Evolutionary conservation across 2,888 invertebrate genomes (phyloP).

Genomic region (Amorpha juglandis): DNA sequence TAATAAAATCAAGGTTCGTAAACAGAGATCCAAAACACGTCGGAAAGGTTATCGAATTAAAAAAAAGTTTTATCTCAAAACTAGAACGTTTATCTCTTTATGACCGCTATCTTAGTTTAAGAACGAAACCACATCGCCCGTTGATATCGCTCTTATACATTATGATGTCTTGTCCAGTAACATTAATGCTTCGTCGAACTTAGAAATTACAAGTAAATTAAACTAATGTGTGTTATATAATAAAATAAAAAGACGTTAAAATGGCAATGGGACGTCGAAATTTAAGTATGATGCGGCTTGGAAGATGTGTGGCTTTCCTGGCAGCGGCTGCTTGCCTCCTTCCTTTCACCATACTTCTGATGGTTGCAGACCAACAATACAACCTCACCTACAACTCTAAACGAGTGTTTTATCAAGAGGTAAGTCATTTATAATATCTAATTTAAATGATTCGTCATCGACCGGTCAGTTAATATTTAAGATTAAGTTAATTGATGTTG

Average conservation of each 20-base stretch:
- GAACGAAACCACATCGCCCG: slow-evolving; percentile 1
- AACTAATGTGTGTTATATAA: not conserved
- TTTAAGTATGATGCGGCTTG: slow-evolving; percentile 78
- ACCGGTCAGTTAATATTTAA: not conserved
- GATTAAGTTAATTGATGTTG: not conserved
- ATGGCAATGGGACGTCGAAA: slow-evolving; percentile 69
- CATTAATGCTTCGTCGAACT: not conserved
- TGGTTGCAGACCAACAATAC: slow-evolving; percentile 86
- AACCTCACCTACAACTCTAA: slow-evolving; percentile 81
- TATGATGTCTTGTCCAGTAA: not conserved
- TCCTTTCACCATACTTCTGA: slow-evolving; percentile 84
- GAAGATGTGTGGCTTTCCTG: slow-evolving; percentile 85
- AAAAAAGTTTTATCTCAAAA: not conserved
- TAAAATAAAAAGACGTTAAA: slow-evolving; percentile 28
- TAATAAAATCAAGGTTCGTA: no score
- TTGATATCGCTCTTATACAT: slow-evolving; percentile 22
- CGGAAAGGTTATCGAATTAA: slow-evolving; percentile 1
- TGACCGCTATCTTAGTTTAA: slow-evolving; percentile 14
- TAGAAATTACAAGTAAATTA: not conserved
- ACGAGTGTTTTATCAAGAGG: slow-evolving; percentile 81
- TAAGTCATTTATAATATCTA: slow-evolving; percentile 49
- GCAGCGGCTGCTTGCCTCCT: slow-evolving; percentile 85
- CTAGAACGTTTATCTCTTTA: not conserved
- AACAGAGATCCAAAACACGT: not conserved
- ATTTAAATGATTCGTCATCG: not conserved